Percentiles rank a stretch among this genome's conserved stretches.
These are phyloP conservation scores for Drosophila neonasuta DNA, from an alignment of 2,888 invertebrate species.

Conservation along the genomic window DNA sequence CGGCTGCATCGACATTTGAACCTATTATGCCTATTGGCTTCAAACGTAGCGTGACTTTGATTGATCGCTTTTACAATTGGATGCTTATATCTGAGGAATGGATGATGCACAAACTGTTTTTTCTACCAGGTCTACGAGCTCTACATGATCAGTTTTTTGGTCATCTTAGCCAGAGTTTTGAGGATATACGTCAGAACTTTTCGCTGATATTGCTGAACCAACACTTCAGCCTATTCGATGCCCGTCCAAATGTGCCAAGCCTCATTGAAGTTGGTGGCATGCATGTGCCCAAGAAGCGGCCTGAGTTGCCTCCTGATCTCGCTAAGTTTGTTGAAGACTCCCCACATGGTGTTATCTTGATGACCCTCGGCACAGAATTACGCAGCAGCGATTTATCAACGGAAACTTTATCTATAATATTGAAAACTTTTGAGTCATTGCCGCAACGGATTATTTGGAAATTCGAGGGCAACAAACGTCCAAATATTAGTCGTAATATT, in stretches of 20 bases:
- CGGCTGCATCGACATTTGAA: conserved; percentile 68
- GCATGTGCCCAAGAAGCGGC: conserved; percentile 72
- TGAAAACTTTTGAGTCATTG: conserved; percentile 51
- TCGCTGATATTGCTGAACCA: conserved; percentile 78
- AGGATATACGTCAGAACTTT: conserved; percentile 62
- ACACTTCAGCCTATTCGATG: conserved; percentile 74
- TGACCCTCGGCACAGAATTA: conserved; percentile 82
- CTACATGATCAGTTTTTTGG: conserved; percentile 64
- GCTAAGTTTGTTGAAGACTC: conserved; percentile 80
- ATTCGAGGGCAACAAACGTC: conserved; percentile 74
- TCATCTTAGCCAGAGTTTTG: conserved; percentile 46
- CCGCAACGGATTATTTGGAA: conserved; percentile 81
- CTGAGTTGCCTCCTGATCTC: conserved; percentile 72
- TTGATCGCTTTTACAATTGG: conserved; percentile 76
- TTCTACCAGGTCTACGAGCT: conserved; percentile 58
- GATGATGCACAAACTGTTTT: conserved; percentile 54
- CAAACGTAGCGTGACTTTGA: conserved; percentile 68
- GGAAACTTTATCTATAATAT: conserved; percentile 51
- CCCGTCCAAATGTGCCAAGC: conserved; percentile 77
- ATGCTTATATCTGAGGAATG: conserved; percentile 59
- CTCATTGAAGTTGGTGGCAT: conserved; percentile 80
- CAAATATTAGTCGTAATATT: conserved; percentile 61
- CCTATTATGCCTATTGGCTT: conserved; percentile 58
- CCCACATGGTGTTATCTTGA: conserved; percentile 82
- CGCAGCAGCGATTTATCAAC: conserved; percentile 61